These are phyloP conservation scores for Galaxias olidus DNA, from an alignment of 2,797 vertebrate genomes.

Conservation along the genomic window DNA sequence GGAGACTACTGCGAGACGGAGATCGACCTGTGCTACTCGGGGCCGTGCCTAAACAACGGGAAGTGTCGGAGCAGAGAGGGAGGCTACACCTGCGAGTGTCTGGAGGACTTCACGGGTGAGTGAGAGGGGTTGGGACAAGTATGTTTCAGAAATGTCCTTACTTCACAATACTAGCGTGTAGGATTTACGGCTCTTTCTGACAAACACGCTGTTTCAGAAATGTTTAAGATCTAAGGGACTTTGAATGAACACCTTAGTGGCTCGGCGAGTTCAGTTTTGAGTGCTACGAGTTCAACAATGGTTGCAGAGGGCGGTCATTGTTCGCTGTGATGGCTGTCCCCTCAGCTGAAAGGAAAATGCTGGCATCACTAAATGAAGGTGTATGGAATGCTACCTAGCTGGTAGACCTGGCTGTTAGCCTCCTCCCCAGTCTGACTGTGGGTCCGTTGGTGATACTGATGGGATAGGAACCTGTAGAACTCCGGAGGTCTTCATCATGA, in stretches of 20 bases:
- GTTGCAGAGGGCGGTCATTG: too few species aligned
- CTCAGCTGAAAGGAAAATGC: background rate
- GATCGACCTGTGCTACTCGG: slow-evolving; percentile 96
- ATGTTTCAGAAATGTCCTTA: too few species aligned
- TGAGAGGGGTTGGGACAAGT: background rate
- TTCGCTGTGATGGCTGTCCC: too few species aligned
- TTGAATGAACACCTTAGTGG: too few species aligned
- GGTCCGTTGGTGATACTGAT: background rate
- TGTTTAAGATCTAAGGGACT: too few species aligned
- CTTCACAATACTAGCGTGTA: too few species aligned
- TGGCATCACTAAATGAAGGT: too few species aligned
- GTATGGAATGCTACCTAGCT: slow-evolving; percentile 35
- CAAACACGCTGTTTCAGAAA: too few species aligned
- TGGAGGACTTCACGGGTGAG: slow-evolving; percentile 92
- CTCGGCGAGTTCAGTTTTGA: too few species aligned
- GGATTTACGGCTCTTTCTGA: too few species aligned
- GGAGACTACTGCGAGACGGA: slow-evolving; percentile 97
- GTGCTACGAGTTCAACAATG: too few species aligned
- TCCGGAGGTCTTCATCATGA: background rate
- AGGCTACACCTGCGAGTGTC: slow-evolving; percentile 93
- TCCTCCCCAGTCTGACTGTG: background rate
- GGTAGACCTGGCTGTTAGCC: slow-evolving; percentile 37
- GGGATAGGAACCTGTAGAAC: background rate
- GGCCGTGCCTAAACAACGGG: slow-evolving; percentile 87
- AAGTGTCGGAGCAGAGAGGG: slow-evolving; percentile 91